Percentiles rank a stretch among this genome's conserved stretches.
Conservation (phyloP, 2,797 vertebrate species). For the Acanthurus lineatus region DNA sequence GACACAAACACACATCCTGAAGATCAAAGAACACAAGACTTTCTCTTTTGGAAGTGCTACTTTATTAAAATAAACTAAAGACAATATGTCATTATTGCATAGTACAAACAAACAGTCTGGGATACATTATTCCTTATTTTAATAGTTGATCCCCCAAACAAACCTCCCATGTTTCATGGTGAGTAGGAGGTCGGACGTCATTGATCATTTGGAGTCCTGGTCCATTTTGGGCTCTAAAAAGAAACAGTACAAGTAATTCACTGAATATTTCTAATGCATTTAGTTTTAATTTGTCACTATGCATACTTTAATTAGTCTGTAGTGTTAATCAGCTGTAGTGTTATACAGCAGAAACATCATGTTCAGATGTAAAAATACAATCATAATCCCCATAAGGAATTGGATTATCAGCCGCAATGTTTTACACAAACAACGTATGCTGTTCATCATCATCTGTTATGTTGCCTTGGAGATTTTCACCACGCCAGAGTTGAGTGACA, state of each 20-base stretch:
- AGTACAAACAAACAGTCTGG: neutral
- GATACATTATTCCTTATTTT: neutral
- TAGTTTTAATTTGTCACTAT: neutral
- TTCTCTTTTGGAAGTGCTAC: neutral
- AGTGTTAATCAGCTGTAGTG: neutral
- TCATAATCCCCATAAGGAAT: constrained; percentile 32
- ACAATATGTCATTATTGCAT: constrained; percentile 18
- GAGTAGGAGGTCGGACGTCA: neutral
- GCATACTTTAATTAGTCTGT: neutral
- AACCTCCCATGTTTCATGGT: neutral
- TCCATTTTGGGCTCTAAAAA: constrained; percentile 41
- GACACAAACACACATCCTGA: neutral
- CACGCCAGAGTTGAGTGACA: neutral
- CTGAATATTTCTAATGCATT: neutral
- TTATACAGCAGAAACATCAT: constrained; percentile 10
- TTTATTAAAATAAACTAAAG: constrained; percentile 41
- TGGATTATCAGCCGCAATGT: constrained; percentile 21
- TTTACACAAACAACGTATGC: neutral
- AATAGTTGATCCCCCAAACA: neutral
- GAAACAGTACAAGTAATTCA: constrained; percentile 25
- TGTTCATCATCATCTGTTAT: neutral
- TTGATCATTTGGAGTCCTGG: constrained; percentile 47
- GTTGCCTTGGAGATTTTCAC: constrained; percentile 5
- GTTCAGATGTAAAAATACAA: constrained; percentile 33
- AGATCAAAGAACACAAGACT: neutral